Conservation (phyloP, 2,113 vertebrate species). For the Saguinus midas region DNA sequence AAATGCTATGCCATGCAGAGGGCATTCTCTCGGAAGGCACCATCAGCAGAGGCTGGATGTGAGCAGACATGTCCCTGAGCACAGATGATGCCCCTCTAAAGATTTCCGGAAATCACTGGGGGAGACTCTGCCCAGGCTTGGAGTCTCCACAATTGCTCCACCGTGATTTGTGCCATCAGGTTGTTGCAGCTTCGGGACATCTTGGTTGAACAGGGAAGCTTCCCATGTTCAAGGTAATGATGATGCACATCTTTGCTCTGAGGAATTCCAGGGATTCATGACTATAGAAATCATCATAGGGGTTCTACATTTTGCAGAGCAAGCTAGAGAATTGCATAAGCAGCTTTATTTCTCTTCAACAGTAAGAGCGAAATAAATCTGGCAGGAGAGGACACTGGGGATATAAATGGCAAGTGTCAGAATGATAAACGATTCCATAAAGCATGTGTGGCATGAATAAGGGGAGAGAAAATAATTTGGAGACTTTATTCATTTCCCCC, state of each 20-base stretch:
- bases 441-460: conserved; percentile 13
- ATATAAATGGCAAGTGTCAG: conserved; percentile 70
- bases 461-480: background rate
- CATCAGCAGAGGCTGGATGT: background rate
- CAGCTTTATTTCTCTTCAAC: conserved; percentile 54
- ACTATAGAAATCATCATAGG: background rate
- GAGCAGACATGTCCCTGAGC: background rate
- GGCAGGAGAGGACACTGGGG: conserved; percentile 2
- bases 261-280: background rate
- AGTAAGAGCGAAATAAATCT: conserved; percentile 54
- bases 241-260: background rate
- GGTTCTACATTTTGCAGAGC: background rate
- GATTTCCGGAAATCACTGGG: background rate
- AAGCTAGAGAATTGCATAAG: conserved; percentile 53
- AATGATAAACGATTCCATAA: conserved; percentile 55
- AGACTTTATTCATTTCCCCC: background rate
- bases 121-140: background rate
- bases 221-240: background rate
- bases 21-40: background rate
- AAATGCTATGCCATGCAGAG: background rate
- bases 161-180: background rate
- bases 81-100: fast-evolving
- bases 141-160: background rate
- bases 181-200: background rate
- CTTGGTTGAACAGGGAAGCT: background rate